Evolutionary conservation across 1,140 invertebrate species (phyloP).

Genomic region (Chlorops oryzae): DNA sequence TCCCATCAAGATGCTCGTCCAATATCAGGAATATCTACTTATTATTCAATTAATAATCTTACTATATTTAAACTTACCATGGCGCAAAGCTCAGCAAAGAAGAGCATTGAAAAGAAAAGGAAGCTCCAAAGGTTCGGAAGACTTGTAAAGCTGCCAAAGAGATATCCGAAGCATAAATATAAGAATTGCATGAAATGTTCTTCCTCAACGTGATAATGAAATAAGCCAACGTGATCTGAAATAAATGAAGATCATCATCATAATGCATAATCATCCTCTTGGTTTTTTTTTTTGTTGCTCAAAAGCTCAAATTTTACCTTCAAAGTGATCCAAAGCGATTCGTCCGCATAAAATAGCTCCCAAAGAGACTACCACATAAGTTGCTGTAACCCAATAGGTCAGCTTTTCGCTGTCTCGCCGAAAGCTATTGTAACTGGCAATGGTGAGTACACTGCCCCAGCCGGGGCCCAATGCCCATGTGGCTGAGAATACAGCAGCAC

Average conservation of each 20-base stretch:
- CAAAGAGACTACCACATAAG: conserved; percentile 24
- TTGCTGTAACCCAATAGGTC: conserved; percentile 32
- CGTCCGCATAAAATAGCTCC: conserved; percentile 33
- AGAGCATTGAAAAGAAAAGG: conserved; percentile 35
- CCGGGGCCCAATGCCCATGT: conserved; percentile 34
- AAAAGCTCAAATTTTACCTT: conserved; percentile 18
- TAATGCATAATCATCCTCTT: not conserved
- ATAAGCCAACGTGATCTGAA: conserved; percentile 36
- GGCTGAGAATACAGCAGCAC: conserved; percentile 30
- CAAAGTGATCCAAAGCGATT: conserved; percentile 41
- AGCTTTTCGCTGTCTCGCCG: conserved; percentile 33
- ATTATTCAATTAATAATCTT: no score
- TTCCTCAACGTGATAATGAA: conserved; percentile 30
- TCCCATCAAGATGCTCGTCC: no score
- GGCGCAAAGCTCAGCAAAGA: conserved; percentile 35
- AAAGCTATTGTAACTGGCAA: conserved; percentile 40
- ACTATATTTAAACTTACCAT: conserved; percentile 33
- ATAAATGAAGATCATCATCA: not conserved
- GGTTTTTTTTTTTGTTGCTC: not conserved
- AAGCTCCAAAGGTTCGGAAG: conserved; percentile 40
- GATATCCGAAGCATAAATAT: conserved; percentile 32
- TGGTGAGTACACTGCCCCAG: conserved; percentile 36
- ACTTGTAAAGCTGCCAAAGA: conserved; percentile 33
- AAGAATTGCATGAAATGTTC: conserved; percentile 38
- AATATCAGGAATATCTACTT: no score